Conservation (phyloP, 2,797 vertebrate genomes). For the Thalassophryne amazonica region DNA sequence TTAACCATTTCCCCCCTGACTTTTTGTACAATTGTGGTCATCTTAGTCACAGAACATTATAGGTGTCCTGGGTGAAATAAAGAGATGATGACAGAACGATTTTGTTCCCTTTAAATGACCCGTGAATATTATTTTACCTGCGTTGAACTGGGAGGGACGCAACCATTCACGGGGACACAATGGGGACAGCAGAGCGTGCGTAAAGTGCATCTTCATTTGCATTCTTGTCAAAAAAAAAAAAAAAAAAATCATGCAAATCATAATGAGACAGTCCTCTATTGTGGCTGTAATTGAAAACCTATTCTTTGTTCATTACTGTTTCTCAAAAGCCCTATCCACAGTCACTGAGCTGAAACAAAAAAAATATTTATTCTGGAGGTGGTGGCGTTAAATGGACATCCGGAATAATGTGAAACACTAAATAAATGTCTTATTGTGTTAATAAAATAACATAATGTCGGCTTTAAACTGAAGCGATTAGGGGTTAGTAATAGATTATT, state of each 20-base stretch:
- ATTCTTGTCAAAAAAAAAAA: slow-evolving; percentile 70
- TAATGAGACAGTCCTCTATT: slow-evolving; percentile 82
- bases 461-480: no score
- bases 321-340: slow-evolving; percentile 71
- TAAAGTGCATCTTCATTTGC: slow-evolving; percentile 82
- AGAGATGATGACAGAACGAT: slow-evolving; percentile 57
- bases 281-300: slow-evolving; percentile 79
- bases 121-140: slow-evolving; percentile 82
- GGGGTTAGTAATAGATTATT: no score
- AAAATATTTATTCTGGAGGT: slow-evolving; percentile 68
- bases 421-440: no score
- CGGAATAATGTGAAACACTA: slow-evolving; percentile 27
- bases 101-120: slow-evolving; percentile 73
- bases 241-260: slow-evolving; percentile 77
- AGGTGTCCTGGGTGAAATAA: slow-evolving; percentile 45
- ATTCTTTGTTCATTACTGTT: slow-evolving; percentile 79
- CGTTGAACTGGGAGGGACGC: slow-evolving; percentile 73
- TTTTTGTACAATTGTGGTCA: no score
- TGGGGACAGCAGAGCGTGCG: slow-evolving; percentile 79
- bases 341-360: slow-evolving; percentile 77
- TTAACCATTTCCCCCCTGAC: no score
- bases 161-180: slow-evolving; percentile 74
- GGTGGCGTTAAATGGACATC: slow-evolving; percentile 47
- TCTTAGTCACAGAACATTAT: slow-evolving; percentile 38
- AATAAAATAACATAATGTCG: no score